Evolutionary conservation across 2,797 vertebrate genomes (phyloP), one percentile per base, ranked within the genome.

Genomic region (Epinephelus malabaricus): DNA sequence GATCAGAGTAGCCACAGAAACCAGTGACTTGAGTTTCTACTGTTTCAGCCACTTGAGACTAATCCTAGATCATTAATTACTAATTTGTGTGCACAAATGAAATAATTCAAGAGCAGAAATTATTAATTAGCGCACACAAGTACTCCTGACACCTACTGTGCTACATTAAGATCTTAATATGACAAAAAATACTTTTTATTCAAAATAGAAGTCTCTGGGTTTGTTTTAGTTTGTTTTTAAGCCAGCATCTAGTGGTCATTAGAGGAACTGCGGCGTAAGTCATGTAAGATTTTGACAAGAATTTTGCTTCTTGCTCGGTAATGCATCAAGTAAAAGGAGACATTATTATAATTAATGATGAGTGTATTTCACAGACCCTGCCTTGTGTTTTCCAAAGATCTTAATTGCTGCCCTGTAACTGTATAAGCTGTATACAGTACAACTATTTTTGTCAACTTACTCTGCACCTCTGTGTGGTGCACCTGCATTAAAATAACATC

Each of bases 161-260:
- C 27, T 45, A 19, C 4, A 0, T 54, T n/a, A 27, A 54, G 21
- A 17, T 27, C 0, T 58, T 19, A 43, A 17, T 3, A 51, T 21
- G 4, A 45, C 14, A 59, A 58, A 64, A 4, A 0, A 34, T 34
- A 34, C 30, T 34, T 34, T 7, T 34, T 34, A 34, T 7, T 34
- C 1, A 34, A 8, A 34, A 34, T 34, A 7, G 34, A 34, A 34
- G 40, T 43, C 9, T 3, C 27, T 10, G 40, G 9, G 34, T 17
- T 13, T 8, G 25, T 21, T 46, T 19, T 12, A 11, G 47, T 38
- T 50, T 15, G 21, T 13, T 23, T 58, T 51, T 27, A 15, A 65
- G 50, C n/a, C 30, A 46, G 56, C 69, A 10, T 30, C 75, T 65
- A 21, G 75, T 74, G 65, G 55, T 9, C 66, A 13, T 43, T 19